Evolutionary conservation across 2,113 vertebrate species (phyloP).

Genomic region (Meleagris gallopavo): DNA sequence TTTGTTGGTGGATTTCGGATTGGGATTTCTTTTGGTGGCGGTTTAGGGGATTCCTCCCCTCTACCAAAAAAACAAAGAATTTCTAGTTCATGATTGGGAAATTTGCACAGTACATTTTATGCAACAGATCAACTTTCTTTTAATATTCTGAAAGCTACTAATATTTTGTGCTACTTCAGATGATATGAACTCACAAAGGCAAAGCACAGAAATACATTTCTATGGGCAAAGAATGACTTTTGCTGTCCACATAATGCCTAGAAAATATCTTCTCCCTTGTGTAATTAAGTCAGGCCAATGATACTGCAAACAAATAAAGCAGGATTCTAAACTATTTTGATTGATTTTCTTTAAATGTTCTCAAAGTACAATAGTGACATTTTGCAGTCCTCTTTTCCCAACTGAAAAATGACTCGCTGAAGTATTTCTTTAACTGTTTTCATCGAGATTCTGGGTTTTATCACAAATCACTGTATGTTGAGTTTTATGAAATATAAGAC

Average conservation of each 20-base stretch:
- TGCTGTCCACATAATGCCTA: background rate
- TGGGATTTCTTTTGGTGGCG: background rate
- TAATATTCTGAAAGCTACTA: background rate
- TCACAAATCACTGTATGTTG: background rate
- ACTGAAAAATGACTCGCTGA: background rate
- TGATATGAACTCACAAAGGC: background rate
- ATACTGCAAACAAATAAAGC: conserved; percentile 9
- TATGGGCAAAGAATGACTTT: background rate
- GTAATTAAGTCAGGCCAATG: background rate
- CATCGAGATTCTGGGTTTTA: background rate
- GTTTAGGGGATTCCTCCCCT: background rate
- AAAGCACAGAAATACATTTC: background rate
- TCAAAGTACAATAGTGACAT: background rate
- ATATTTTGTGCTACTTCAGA: background rate
- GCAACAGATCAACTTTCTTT: conserved; percentile 5
- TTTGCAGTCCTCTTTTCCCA: background rate
- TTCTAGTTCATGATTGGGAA: background rate
- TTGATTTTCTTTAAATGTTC: conserved; percentile 23
- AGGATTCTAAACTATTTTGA: background rate
- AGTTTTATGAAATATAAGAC: background rate
- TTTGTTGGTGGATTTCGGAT: background rate
- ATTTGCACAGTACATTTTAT: background rate
- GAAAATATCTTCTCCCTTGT: background rate
- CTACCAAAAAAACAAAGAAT: background rate
- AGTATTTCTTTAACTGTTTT: background rate